These are phyloP conservation scores for Criorhina ranunculi DNA, from an alignment of 2,888 invertebrate genomes.

Conservation along the genomic window DNA sequence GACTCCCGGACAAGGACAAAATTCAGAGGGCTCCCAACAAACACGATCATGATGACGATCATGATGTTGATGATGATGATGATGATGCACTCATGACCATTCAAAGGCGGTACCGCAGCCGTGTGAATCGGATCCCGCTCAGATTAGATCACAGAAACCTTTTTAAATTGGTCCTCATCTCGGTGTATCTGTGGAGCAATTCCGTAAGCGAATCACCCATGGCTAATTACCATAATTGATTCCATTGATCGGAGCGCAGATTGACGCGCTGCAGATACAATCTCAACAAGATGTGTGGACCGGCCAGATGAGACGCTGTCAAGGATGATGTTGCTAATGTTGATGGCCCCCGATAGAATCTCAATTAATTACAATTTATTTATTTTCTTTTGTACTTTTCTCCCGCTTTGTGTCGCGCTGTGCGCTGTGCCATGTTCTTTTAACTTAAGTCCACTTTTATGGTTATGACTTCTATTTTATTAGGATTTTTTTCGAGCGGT, in stretches of 20 bases:
- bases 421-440: conserved; percentile 45
- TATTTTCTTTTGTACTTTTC: conserved; percentile 64
- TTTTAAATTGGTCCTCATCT: conserved; percentile 63
- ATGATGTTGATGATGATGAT: conserved; percentile 1
- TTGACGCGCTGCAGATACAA: conserved; percentile 68
- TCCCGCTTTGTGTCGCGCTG: conserved; percentile 6
- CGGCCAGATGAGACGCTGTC: conserved; percentile 62
- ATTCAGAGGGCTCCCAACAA: not conserved
- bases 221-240: conserved; percentile 75
- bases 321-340: conserved; percentile 68
- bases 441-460: conserved; percentile 54
- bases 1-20: conserved; percentile 54
- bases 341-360: conserved; percentile 62
- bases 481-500: conserved; percentile 33
- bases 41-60: conserved; percentile 14
- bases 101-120: conserved; percentile 36
- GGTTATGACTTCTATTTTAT: conserved; percentile 69
- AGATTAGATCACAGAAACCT: conserved; percentile 62
- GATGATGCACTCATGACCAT: not conserved
- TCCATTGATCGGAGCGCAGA: conserved; percentile 70
- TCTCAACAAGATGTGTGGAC: conserved; percentile 53
- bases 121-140: conserved; percentile 68
- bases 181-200: conserved; percentile 41
- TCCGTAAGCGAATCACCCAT: conserved; percentile 67
- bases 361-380: conserved; percentile 76